Conservation (phyloP, 2,888 invertebrate species). For the Meteorus cinctellus region DNA sequence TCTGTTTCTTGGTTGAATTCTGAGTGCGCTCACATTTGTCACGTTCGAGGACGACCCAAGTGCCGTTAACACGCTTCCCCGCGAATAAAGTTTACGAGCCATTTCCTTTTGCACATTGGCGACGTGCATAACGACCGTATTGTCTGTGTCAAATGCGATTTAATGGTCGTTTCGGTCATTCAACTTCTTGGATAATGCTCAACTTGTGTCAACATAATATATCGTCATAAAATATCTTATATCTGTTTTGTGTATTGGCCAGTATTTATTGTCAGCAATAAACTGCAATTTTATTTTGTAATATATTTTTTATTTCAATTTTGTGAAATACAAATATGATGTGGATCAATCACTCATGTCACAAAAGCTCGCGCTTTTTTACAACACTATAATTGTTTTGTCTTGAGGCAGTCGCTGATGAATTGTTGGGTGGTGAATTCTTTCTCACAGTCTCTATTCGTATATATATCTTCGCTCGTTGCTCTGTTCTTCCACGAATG, state of each 20-base stretch:
- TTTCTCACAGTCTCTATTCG: slow-evolving; percentile 36
- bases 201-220: slow-evolving; percentile 15
- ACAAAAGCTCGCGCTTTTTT: slow-evolving; percentile 51
- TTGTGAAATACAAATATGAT: neutral
- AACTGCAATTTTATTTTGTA: neutral
- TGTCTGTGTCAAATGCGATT: slow-evolving; percentile 37
- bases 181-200: slow-evolving; percentile 7
- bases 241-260: neutral
- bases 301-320: neutral
- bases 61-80: slow-evolving; percentile 26
- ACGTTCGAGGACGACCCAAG: slow-evolving; percentile 21
- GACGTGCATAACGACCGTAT: slow-evolving; percentile 41
- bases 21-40: neutral
- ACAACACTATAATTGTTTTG: slow-evolving; percentile 59
- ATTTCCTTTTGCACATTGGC: slow-evolving; percentile 31
- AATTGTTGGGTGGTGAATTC: slow-evolving; percentile 47
- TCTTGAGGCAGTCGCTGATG: slow-evolving; percentile 56
- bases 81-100: slow-evolving; percentile 39
- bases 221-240: neutral
- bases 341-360: neutral
- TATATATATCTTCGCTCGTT: slow-evolving; percentile 39
- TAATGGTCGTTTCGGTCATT: slow-evolving; percentile 8
- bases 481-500: slow-evolving; percentile 28
- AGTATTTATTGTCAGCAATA: neutral
- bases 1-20: slow-evolving; percentile 7